Conservation (phyloP, 2,113 vertebrate species). For the Calonectris borealis region DNA sequence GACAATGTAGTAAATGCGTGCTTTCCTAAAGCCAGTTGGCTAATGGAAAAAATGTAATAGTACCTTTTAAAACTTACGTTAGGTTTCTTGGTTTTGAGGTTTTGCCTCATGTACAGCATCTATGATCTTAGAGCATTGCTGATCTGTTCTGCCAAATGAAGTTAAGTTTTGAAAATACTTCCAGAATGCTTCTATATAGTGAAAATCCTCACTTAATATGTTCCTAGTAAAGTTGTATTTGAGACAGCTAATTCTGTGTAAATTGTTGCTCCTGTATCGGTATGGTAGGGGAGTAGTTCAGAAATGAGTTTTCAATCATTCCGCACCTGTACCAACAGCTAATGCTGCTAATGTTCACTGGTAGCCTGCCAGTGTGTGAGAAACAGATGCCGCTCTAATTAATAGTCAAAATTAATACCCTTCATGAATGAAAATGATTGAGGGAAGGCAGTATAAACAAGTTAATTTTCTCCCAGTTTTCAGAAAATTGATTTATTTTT, state of each 20-base stretch:
- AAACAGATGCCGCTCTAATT: neutral
- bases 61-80: neutral
- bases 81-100: neutral
- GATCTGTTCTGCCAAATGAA: neutral
- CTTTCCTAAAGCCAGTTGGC: neutral
- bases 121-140: neutral
- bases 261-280: neutral
- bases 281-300: neutral
- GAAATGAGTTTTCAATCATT: neutral
- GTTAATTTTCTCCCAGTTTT: neutral
- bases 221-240: neutral
- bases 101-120: accelerated
- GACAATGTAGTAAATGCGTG: accelerated
- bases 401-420: neutral
- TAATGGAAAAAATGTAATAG: neutral
- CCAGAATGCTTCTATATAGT: neutral
- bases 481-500: neutral
- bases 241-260: neutral
- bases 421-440: neutral
- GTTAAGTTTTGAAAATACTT: neutral
- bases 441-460: neutral
- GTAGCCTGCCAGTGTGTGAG: neutral
- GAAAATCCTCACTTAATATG: neutral
- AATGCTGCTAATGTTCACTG: neutral
- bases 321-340: conserved; percentile 25